A percentile compares a stretch with the other conserved stretches of the same genome.
These are phyloP conservation scores for Parelbella ahira DNA, from an alignment of 2,888 invertebrate species.

Conservation along the genomic window DNA sequence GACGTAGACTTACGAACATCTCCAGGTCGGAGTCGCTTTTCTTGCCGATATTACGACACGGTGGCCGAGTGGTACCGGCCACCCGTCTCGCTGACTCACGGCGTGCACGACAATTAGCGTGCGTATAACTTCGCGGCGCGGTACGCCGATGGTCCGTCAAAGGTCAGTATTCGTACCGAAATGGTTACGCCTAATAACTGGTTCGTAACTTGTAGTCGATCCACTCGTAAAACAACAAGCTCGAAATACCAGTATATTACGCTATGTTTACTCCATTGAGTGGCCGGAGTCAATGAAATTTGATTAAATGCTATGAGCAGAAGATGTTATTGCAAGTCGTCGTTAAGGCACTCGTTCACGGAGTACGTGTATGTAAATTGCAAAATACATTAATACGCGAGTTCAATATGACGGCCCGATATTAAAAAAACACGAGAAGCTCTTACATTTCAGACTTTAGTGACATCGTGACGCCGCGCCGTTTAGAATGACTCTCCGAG, in stretches of 20 bases:
- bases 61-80: no score
- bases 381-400: neutral
- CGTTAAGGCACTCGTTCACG: neutral
- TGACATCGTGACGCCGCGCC: no score
- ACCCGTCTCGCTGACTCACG: slow-evolving; percentile 67
- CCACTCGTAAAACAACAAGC: slow-evolving; percentile 73
- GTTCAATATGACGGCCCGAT: no score
- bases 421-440: no score
- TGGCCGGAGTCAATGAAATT: slow-evolving; percentile 61
- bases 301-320: slow-evolving; percentile 29
- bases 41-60: no score
- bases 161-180: slow-evolving; percentile 80
- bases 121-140: no score
- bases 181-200: slow-evolving; percentile 81
- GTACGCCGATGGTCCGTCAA: slow-evolving; percentile 66
- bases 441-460: no score
- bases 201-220: slow-evolving; percentile 76
- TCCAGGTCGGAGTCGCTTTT: slow-evolving; percentile 39
- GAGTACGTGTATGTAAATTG: slow-evolving; percentile 5
- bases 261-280: slow-evolving; percentile 70
- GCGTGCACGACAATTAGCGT: slow-evolving; percentile 74
- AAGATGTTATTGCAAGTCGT: slow-evolving; percentile 16
- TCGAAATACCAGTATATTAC: slow-evolving; percentile 74
- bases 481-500: no score
- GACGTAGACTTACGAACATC: slow-evolving; percentile 35